Evolutionary conservation across 2,888 invertebrate genomes (phyloP).

Genomic region (Brenthis daphne): DNA sequence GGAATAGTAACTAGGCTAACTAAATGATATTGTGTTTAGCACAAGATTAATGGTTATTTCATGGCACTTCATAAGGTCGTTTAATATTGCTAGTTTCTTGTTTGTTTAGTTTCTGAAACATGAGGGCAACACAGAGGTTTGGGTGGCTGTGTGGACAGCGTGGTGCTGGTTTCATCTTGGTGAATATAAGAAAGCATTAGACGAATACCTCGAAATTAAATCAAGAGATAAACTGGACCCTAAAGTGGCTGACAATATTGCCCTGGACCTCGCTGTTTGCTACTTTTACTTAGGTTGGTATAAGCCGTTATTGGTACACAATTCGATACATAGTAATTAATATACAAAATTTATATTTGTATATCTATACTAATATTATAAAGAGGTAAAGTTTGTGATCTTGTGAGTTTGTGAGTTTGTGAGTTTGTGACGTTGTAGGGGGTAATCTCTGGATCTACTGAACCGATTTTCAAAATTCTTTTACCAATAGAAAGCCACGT

Average conservation of each 20-base stretch:
- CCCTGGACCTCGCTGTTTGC: slow-evolving; percentile 94
- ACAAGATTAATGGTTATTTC: too few species aligned
- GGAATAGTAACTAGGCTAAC: too few species aligned
- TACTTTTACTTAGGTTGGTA: slow-evolving; percentile 94
- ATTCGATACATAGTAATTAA: not conserved
- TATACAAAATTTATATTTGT: not conserved
- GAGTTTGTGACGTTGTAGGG: too few species aligned
- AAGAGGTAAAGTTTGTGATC: too few species aligned
- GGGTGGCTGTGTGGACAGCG: slow-evolving; percentile 92
- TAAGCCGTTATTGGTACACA: not conserved
- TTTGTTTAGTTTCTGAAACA: slow-evolving; percentile 64
- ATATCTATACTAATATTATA: too few species aligned
- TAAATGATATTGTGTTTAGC: too few species aligned
- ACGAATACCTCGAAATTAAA: slow-evolving; percentile 84
- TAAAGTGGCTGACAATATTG: slow-evolving; percentile 83
- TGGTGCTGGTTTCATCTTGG: slow-evolving; percentile 98
- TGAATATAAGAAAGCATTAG: slow-evolving; percentile 92
- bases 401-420: too few species aligned
- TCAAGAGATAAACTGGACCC: slow-evolving; percentile 66
- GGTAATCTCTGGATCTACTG: too few species aligned
- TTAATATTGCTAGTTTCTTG: not conserved
- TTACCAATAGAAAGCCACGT: too few species aligned
- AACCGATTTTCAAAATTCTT: too few species aligned
- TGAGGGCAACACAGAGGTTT: slow-evolving; percentile 64
- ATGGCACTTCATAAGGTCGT: too few species aligned